phyloP scores from a whole-genome alignment of 30 jellyfish, hydroid and myxozoan species.

The Aurelia coerulea region DNA sequence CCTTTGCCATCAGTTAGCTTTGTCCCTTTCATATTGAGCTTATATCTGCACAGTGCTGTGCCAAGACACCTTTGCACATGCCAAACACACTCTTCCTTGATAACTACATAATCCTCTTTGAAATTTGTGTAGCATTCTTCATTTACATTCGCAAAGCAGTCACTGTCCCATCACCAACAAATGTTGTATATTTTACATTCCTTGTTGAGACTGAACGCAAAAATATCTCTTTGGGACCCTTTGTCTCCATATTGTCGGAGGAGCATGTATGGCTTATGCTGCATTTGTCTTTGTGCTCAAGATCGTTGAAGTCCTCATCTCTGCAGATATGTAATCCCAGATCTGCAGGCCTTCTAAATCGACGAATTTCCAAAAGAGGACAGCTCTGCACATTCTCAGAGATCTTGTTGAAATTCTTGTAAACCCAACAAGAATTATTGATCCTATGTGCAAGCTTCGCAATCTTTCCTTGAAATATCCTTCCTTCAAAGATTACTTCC shows the following conservation, averaged over 20 bases:
- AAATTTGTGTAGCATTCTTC: neutral
- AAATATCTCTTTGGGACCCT: slow-evolving; percentile 24
- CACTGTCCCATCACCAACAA: slow-evolving; percentile 70
- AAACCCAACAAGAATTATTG: too few species aligned
- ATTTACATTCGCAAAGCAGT: neutral
- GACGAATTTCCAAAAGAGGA: too few species aligned
- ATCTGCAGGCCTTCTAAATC: too few species aligned
- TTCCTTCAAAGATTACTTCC: too few species aligned
- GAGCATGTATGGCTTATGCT: too few species aligned
- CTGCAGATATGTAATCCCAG: neutral
- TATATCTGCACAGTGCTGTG: slow-evolving; percentile 12
- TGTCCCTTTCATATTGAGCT: neutral
- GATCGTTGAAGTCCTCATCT: too few species aligned
- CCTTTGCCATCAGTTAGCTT: slow-evolving; percentile 51
- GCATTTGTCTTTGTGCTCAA: too few species aligned
- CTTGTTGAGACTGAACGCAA: slow-evolving; percentile 36
- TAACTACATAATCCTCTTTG: slow-evolving; percentile 1
- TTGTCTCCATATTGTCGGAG: neutral
- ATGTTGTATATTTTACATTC: slow-evolving; percentile 15
- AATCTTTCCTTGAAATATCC: too few species aligned
- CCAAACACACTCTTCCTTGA: slow-evolving; percentile 52
- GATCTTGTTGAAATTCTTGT: too few species aligned
- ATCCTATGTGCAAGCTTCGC: too few species aligned
- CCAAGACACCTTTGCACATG: slow-evolving; percentile 57
- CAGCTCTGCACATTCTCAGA: too few species aligned